phyloP scores from a whole-genome alignment of 2,888 invertebrate species.

The Arrhopalites spinosus region DNA sequence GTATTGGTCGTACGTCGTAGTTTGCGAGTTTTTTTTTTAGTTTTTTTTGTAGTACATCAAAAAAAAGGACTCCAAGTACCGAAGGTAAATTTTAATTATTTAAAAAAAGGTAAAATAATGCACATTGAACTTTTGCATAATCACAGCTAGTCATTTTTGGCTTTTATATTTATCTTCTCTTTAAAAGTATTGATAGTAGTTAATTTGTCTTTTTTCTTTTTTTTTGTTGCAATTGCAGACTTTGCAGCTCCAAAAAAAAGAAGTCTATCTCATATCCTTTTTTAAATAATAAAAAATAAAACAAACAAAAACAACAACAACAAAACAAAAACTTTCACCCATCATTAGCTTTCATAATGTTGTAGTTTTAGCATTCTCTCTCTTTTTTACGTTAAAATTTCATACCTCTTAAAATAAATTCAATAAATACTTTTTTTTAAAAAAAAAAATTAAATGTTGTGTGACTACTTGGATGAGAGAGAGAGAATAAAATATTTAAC shows the following conservation, averaged over 20 bases:
- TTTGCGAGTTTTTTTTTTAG: background rate
- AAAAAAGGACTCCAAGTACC: slow-evolving; percentile 2
- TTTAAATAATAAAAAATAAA: too few relatives aligned
- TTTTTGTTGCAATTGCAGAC: background rate
- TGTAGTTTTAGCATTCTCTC: too few relatives aligned
- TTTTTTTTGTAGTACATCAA: background rate
- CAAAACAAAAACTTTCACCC: too few relatives aligned
- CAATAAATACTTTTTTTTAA: too few relatives aligned
- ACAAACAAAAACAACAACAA: background rate
- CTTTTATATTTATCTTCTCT: background rate
- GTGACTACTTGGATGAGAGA: too few relatives aligned
- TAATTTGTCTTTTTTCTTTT: background rate
- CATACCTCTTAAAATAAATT: too few relatives aligned
- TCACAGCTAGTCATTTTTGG: slow-evolving; percentile 36
- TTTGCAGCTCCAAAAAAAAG: too few relatives aligned
- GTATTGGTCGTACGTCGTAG: slow-evolving; percentile 1
- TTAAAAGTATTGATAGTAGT: background rate
- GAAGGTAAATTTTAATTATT: background rate
- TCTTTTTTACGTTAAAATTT: too few relatives aligned
- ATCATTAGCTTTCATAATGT: too few relatives aligned
- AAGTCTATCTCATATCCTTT: too few relatives aligned
- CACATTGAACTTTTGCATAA: slow-evolving; percentile 36
- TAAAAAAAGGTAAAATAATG: slow-evolving; percentile 20
- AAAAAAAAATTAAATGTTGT: too few relatives aligned
- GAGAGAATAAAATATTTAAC: background rate